Conservation (phyloP, 2,888 invertebrate species). For the Cremastobaeus sp. region DNA sequence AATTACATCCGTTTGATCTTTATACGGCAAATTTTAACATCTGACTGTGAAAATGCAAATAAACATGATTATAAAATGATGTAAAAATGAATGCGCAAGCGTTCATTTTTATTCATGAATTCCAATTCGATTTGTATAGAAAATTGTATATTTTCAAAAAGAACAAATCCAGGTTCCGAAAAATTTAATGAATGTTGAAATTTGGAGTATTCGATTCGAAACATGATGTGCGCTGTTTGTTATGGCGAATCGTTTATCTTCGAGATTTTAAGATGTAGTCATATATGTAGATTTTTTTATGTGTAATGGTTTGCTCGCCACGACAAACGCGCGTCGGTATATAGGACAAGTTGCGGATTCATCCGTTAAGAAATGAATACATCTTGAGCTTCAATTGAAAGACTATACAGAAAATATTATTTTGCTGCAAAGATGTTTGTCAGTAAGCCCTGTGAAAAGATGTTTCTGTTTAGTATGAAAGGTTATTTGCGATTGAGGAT, state of each 20-base stretch:
- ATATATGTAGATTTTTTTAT: slow-evolving; percentile 4
- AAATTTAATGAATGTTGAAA: slow-evolving; percentile 43
- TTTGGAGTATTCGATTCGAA: no score
- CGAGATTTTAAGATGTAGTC: no score
- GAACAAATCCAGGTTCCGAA: slow-evolving; percentile 3
- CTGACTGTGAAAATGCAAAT: slow-evolving; percentile 4
- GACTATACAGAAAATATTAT: slow-evolving; percentile 44
- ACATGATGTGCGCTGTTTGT: slow-evolving; percentile 27
- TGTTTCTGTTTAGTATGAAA: slow-evolving; percentile 39
- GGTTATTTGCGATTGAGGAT: slow-evolving; percentile 28
- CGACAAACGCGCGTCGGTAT: no score
- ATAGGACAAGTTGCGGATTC: slow-evolving; percentile 5
- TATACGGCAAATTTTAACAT: slow-evolving; percentile 19
- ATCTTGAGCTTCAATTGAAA: slow-evolving; percentile 53
- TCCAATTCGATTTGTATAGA: slow-evolving; percentile 42
- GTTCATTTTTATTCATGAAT: slow-evolving; percentile 49
- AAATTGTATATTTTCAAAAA: slow-evolving; percentile 31
- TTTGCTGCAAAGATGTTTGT: slow-evolving; percentile 33
- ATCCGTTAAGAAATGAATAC: slow-evolving; percentile 40
- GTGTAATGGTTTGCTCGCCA: no score
- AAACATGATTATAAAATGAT: slow-evolving; percentile 14
- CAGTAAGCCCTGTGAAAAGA: slow-evolving; percentile 18
- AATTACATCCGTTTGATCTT: no score
- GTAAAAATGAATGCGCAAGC: slow-evolving; percentile 11
- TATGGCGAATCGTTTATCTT: slow-evolving; percentile 16